These are phyloP conservation scores for Unio delphinus DNA, from an alignment of 2,888 invertebrate genomes.

Conservation along the genomic window DNA sequence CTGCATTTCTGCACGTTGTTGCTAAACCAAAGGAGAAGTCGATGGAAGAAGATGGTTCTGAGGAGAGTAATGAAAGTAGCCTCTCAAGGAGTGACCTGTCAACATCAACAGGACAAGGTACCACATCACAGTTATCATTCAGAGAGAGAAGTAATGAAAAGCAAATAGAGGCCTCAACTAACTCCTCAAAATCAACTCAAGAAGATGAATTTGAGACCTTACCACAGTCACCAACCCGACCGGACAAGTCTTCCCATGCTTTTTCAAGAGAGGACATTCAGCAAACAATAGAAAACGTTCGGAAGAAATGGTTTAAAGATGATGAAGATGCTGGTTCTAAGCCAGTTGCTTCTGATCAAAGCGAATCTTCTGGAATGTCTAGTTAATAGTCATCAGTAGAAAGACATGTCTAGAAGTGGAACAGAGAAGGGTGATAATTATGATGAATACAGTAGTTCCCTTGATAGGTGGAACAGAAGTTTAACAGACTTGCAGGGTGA, in stretches of 20 bases:
- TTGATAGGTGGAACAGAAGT: slow-evolving; percentile 84
- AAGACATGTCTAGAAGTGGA: slow-evolving; percentile 1
- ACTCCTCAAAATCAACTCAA: neutral
- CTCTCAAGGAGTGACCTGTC: neutral
- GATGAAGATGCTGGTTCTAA: slow-evolving; percentile 26
- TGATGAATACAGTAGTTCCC: slow-evolving; percentile 59
- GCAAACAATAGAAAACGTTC: slow-evolving; percentile 62
- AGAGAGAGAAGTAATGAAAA: neutral
- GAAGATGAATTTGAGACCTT: slow-evolving; percentile 1
- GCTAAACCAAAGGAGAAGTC: slow-evolving; percentile 56
- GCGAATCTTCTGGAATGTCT: slow-evolving; percentile 15
- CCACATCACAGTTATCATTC: slow-evolving; percentile 1
- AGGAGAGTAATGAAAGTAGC: slow-evolving; percentile 11
- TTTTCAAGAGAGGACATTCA: slow-evolving; percentile 64
- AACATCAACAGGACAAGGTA: slow-evolving; percentile 11
- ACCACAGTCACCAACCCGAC: slow-evolving; percentile 9
- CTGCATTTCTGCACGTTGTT: slow-evolving; percentile 88
- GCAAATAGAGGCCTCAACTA: neutral
- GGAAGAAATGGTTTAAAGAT: slow-evolving; percentile 60
- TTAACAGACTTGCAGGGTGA: slow-evolving; percentile 94
- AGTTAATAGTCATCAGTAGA: slow-evolving; percentile 12
- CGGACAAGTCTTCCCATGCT: slow-evolving; percentile 19
- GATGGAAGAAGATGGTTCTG: slow-evolving; percentile 23
- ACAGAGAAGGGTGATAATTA: slow-evolving; percentile 18
- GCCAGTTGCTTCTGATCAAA: neutral